Conservation (phyloP, 1,140 invertebrate species). For the Zophobas morio region DNA sequence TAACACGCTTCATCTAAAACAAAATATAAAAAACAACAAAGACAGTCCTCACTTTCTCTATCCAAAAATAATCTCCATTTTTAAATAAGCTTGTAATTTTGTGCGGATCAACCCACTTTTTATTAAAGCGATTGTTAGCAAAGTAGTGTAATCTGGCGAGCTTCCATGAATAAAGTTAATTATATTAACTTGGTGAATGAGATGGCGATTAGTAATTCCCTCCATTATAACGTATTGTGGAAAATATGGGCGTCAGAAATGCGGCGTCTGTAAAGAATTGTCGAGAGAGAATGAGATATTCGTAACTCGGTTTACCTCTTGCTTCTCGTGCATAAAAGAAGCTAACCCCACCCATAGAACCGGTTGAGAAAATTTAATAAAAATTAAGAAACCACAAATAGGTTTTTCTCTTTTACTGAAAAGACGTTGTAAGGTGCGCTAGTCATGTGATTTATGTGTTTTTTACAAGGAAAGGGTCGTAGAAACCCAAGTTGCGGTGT, state of each 20-base stretch:
- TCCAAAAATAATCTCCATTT: not conserved
- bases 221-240: slow-evolving; percentile 11
- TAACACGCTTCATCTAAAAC: too few relatives aligned
- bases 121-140: not conserved
- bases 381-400: slow-evolving; percentile 34
- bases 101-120: not conserved
- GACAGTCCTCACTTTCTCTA: too few relatives aligned
- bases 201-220: slow-evolving; percentile 25
- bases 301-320: not conserved
- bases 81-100: not conserved
- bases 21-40: too few relatives aligned
- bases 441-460: slow-evolving; percentile 33
- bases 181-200: slow-evolving; percentile 29
- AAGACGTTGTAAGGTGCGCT: slow-evolving; percentile 21
- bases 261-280: slow-evolving; percentile 1
- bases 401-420: slow-evolving; percentile 41
- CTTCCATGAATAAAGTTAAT: slow-evolving; percentile 16
- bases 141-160: slow-evolving; percentile 7
- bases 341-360: not conserved
- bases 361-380: not conserved
- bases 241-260: not conserved
- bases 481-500: slow-evolving; percentile 25
- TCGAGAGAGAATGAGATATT: slow-evolving; percentile 8
- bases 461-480: slow-evolving; percentile 44
- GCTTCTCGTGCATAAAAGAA: not conserved